phyloP scores from a whole-genome alignment of 2,797 vertebrate species.

The Clarias platycephalus region DNA sequence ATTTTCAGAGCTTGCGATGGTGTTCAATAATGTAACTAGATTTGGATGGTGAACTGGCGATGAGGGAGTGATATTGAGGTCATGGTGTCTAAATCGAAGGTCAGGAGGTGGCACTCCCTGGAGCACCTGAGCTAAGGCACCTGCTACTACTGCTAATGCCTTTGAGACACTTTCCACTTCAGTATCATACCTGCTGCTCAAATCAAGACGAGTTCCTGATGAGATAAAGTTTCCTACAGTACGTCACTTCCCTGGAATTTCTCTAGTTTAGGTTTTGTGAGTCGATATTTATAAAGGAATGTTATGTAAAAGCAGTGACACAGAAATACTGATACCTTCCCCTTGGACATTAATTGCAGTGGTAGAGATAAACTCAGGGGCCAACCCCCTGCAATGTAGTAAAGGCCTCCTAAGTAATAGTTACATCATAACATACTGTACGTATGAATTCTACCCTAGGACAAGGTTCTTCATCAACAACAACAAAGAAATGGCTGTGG shows the following conservation, averaged over 20 bases:
- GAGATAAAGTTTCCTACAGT: not conserved
- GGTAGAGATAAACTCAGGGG: not conserved
- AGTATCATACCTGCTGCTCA: not conserved
- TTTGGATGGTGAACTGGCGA: constrained; percentile 19
- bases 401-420: not conserved
- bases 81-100: constrained; percentile 19
- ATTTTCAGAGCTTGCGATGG: not conserved
- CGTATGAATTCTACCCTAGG: not conserved
- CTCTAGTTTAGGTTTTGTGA: not conserved
- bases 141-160: constrained; percentile 13
- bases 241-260: not conserved
- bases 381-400: not conserved
- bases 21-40: constrained; percentile 35
- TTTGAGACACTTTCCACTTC: not conserved
- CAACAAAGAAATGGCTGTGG: not conserved
- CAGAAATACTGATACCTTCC: not conserved
- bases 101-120: constrained; percentile 5
- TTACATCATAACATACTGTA: not conserved
- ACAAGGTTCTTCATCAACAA: not conserved
- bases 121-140: constrained; percentile 3
- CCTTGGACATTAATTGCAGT: not conserved
- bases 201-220: not conserved
- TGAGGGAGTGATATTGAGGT: constrained; percentile 15
- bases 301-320: not conserved
- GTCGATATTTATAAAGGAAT: not conserved